A percentile compares a stretch with the other conserved stretches of the same genome.
These are phyloP conservation scores for Hemibagrus wyckioides DNA, from an alignment of 2,113 vertebrate genomes.

Conservation along the genomic window DNA sequence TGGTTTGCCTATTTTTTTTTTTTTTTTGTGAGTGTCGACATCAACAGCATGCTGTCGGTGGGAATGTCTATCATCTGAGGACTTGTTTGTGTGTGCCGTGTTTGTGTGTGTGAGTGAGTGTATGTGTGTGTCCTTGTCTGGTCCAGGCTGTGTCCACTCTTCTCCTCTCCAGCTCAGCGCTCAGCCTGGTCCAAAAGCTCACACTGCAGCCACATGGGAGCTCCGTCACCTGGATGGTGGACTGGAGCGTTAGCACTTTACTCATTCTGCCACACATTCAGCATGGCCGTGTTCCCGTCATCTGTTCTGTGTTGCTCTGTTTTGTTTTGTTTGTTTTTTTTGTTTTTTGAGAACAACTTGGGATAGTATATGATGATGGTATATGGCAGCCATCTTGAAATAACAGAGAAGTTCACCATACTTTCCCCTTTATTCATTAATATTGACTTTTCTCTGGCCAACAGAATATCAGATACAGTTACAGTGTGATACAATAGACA, in stretches of 20 bases:
- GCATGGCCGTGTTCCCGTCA: constrained; percentile 51
- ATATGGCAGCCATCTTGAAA: constrained; percentile 3
- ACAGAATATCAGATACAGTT: neutral
- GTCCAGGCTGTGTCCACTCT: constrained; percentile 21
- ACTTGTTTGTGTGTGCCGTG: constrained; percentile 76
- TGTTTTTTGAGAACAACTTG: neutral
- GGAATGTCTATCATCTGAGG: constrained; percentile 81
- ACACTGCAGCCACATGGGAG: constrained; percentile 40
- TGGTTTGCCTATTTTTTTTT: constrained; percentile 68
- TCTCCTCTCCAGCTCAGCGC: constrained; percentile 20
- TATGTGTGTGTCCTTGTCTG: neutral
- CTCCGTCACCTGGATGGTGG: constrained; percentile 49
- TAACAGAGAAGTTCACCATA: neutral
- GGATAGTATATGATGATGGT: neutral
- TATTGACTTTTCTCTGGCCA: neutral
- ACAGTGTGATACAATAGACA: constrained; percentile 18
- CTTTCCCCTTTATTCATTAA: neutral
- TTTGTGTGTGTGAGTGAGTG: constrained; percentile 15
- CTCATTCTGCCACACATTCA: constrained; percentile 68
- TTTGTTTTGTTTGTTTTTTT: constrained; percentile 36
- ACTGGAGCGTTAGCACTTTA: constrained; percentile 78
- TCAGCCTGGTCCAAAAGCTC: constrained; percentile 16
- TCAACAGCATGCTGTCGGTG: constrained; percentile 95
- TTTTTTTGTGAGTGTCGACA: constrained; percentile 75
- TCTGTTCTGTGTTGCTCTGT: constrained; percentile 29